Evolutionary conservation across 1,140 invertebrate species (phyloP), one percentile per base, ranked within the genome.

Genomic region (Coelopa frigida): DNA sequence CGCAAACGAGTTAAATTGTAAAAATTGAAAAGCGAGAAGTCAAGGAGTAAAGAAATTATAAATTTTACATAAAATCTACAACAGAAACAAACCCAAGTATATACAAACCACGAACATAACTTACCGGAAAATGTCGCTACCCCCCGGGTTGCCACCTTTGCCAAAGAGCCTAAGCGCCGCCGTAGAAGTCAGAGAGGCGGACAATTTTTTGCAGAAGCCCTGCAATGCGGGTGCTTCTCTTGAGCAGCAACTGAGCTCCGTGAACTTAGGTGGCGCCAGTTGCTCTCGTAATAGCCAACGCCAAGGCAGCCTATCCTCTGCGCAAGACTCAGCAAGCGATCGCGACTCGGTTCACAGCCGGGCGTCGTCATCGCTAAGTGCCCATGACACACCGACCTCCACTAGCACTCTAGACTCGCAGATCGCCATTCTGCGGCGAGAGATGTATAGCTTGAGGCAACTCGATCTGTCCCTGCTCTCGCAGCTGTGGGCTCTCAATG

Each of bases 381-480:
- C 52, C 12, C 52, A 52, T 8, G 50, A 18, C 49, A 49, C 49
- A 3, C 33, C 50, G 33, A 41, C 53, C 14, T 73, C 79, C 43
- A 75, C 81, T 2, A 82, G 80, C 12, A 85, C 82, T 37, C 70
- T 90, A 46, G 88, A 90, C 58, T 81, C 83, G 11, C 85, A 89
- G 58, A 70, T 90, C 55, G 82, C 84, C 3, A 79, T 87, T 49
- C 73, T 91, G 29, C 78, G 87, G 53, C 81, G 85, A 56, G 87
- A 90, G 79, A 90, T 91, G 88, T 87, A 85, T 53, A 84, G 84
- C 50, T 73, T 92, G 2, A 75, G 89, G 10, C 87, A 92, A 59
- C 58, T 91, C 62, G 89, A 92, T 63, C 73, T 92, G 22, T 88
- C 87, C 1, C 70, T 92, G 20, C 72, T 93, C 2, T 89, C 87